These are phyloP conservation scores for Anhinga anhinga DNA, from an alignment of 2,113 vertebrate genomes.

Conservation along the genomic window DNA sequence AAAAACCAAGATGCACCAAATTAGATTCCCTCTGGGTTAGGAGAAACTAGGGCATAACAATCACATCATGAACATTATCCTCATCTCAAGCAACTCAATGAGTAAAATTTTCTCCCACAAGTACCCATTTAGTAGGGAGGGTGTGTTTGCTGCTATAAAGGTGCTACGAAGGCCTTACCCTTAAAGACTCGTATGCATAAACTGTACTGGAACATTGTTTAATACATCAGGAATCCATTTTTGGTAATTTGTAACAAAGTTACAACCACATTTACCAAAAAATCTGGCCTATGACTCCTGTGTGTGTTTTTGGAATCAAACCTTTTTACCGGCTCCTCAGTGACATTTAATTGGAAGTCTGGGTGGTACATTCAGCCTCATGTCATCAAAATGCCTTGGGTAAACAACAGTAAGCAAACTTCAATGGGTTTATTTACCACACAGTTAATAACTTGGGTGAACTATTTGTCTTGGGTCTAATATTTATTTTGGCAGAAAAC, in stretches of 20 bases:
- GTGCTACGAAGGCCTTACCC: not conserved
- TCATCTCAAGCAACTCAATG: not conserved
- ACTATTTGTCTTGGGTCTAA: not conserved
- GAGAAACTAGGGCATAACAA: not conserved
- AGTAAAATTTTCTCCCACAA: not conserved
- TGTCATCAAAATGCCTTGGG: slow-evolving; percentile 1
- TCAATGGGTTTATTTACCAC: slow-evolving; percentile 29
- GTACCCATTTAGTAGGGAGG: not conserved
- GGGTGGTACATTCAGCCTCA: not conserved
- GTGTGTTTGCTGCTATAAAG: not conserved
- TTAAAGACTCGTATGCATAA: not conserved
- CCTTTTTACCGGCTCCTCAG: not conserved
- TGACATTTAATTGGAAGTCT: slow-evolving; percentile 35
- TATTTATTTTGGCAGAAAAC: slow-evolving; percentile 19
- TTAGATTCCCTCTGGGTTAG: not conserved
- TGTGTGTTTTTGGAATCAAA: not conserved
- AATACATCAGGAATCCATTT: not conserved
- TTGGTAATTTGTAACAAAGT: not conserved
- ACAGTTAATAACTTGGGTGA: slow-evolving; percentile 24
- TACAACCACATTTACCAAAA: not conserved
- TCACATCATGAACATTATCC: not conserved
- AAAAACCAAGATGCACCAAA: not conserved
- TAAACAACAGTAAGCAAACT: slow-evolving; percentile 52
- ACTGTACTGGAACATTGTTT: not conserved
- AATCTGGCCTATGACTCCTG: not conserved